Conservation (phyloP, 2,797 vertebrate species). For the Urocyon cinereoargenteus region DNA sequence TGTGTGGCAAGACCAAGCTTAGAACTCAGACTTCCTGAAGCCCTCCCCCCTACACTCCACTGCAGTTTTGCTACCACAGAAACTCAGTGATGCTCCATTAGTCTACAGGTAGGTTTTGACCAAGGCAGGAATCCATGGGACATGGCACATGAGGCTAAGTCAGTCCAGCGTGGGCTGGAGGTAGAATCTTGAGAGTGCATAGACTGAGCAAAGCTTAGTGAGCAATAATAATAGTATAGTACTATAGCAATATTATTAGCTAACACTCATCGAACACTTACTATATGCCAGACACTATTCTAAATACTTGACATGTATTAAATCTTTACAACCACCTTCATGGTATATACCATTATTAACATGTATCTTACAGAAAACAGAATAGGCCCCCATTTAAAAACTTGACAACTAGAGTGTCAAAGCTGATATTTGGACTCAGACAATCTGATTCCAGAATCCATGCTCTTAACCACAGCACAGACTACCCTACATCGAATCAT, state of each 20-base stretch:
- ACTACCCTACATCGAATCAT: background rate
- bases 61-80: background rate
- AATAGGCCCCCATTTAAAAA: background rate
- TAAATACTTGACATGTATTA: background rate
- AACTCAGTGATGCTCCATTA: background rate
- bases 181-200: background rate
- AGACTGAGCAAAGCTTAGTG: background rate
- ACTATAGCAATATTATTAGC: background rate
- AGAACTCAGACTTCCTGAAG: background rate
- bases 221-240: background rate
- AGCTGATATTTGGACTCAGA: background rate
- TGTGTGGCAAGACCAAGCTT: background rate
- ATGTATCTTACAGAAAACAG: background rate
- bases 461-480: background rate
- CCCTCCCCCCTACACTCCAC: background rate
- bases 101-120: background rate
- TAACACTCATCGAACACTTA: background rate
- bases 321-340: background rate
- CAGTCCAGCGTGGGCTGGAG: background rate
- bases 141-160: background rate
- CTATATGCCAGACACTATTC: background rate
- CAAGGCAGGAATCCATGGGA: background rate
- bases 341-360: background rate
- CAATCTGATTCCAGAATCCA: background rate
- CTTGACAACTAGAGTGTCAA: background rate